A percentile compares a stretch with the other conserved stretches of the same genome.
phyloP scores from a whole-genome alignment of 92 coral and sea anemone genomes.

The Bergia sp. region DNA sequence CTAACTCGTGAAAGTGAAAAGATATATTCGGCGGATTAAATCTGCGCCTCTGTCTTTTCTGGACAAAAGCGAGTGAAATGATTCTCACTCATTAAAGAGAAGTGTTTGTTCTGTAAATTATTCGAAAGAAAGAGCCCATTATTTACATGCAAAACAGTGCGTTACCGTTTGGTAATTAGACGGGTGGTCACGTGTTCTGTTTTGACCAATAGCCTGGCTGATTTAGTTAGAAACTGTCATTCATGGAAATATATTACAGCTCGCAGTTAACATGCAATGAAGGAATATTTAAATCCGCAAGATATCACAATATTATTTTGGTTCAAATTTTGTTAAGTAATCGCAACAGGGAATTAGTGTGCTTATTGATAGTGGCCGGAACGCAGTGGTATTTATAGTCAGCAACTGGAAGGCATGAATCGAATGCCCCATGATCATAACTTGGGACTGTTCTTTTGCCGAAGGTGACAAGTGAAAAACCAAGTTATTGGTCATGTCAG shows the following conservation, averaged over 20 bases:
- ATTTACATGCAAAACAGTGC: constrained; percentile 38
- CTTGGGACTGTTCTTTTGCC: constrained; percentile 51
- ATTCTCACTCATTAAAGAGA: background rate
- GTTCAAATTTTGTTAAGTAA: background rate
- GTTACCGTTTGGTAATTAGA: constrained; percentile 9
- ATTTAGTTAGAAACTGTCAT: constrained; percentile 71
- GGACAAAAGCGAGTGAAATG: constrained; percentile 16
- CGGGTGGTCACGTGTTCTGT: constrained; percentile 59
- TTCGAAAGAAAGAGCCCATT: constrained; percentile 18
- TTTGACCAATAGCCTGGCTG: constrained; percentile 58
- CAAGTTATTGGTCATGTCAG: constrained; percentile 46
- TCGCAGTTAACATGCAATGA: constrained; percentile 17
- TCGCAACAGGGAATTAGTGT: background rate
- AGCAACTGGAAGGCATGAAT: constrained; percentile 4
- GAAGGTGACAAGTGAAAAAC: constrained; percentile 43
- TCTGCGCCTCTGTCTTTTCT: constrained; percentile 11
- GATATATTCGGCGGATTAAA: constrained; percentile 23
- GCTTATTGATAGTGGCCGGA: background rate
- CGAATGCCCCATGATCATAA: background rate
- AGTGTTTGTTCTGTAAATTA: constrained; percentile 25
- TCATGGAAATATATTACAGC: constrained; percentile 44
- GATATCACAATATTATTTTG: constrained; percentile 36
- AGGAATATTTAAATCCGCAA: constrained; percentile 15
- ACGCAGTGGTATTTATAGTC: background rate
- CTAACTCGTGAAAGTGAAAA: constrained; percentile 18